Percentiles rank a stretch among this genome's conserved stretches.
Evolutionary conservation across 2,113 vertebrate genomes (phyloP).

Genomic region (Silurus asotus): DNA sequence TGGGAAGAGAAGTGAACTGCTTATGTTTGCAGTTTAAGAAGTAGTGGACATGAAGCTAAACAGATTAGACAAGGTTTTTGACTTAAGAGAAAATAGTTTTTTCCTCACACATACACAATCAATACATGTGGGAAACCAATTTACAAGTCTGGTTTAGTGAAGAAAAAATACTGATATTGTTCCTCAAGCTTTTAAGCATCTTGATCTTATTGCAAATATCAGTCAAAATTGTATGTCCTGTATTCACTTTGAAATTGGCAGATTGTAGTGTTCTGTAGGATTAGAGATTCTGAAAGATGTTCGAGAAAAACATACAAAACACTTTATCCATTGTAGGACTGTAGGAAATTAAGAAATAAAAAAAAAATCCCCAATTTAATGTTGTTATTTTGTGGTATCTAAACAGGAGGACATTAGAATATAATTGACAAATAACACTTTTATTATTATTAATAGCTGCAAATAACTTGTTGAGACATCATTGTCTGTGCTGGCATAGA

Average conservation of each 20-base stretch:
- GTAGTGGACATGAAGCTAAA: constrained; percentile 11
- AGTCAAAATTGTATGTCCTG: constrained; percentile 9
- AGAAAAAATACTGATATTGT: constrained; percentile 26
- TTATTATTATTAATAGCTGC: not conserved
- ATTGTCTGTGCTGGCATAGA: not conserved
- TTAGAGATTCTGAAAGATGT: not conserved
- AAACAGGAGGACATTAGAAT: not conserved
- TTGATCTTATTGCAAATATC: constrained; percentile 38
- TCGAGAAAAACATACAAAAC: not conserved
- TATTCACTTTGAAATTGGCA: not conserved
- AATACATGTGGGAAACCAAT: constrained; percentile 14
- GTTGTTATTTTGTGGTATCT: not conserved
- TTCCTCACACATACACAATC: constrained; percentile 13
- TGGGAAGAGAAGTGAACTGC: constrained; percentile 11
- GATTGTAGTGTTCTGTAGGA: not conserved
- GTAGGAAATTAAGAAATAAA: not conserved
- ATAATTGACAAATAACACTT: not conserved
- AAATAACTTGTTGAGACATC: not conserved
- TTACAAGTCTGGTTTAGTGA: constrained; percentile 17
- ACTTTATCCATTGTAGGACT: not conserved
- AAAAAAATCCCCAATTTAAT: not conserved
- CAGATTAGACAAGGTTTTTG: constrained; percentile 9
- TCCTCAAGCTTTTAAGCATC: constrained; percentile 41
- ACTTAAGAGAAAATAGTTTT: constrained; percentile 7
- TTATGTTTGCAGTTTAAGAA: constrained; percentile 26